Evolutionary conservation across 2,113 vertebrate species (phyloP), one percentile per base, ranked within the genome.

Genomic region (Ovibos moschatus): DNA sequence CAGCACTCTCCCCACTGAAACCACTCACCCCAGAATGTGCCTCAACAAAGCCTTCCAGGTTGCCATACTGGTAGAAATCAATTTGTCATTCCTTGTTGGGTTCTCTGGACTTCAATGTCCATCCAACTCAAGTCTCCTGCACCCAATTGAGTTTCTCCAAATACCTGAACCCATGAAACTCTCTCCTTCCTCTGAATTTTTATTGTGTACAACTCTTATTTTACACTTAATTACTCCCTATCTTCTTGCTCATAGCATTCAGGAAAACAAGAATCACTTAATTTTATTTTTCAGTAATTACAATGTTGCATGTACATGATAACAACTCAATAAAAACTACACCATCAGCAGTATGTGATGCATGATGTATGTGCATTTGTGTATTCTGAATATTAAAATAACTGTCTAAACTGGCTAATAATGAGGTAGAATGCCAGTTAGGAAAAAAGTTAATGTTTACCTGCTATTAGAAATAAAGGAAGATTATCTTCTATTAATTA

Each of bases 321-420:
- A 95, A 91, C 43, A 45, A 15, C 3, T 51, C 50, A 91, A n/a
- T 91, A 67, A 95, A 82, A 95, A 47, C 25, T n/a, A 4, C 2
- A 78, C 40, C 27, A 83, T 62, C 55, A 87, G 28, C 71, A 83
- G 17, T 51, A 40, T 88, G 25, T 58, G 19, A 67, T 45, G 4
- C 23, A 16, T 50, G 33, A 33, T 74, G 1, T 36, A 74, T 76
- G 40, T 82, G 40, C 3, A 86, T 67, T 79, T 2, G 2, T 87
- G 30, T 43, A 84, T 62, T 85, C 13, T 88, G 33, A 91, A 92
- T 94, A 91, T 60, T 93, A 89, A 96, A 90, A 30, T 53, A 85
- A 85, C 71, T 50, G 6, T 71, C 76, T 95, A 11, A 0, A 60
- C 2, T 53, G 30, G 43, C 67, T 81, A 85, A 71, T 62, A 79